A percentile compares a stretch with the other conserved stretches of the same genome.
These are phyloP conservation scores for Tribolium freemani DNA, from an alignment of 2,888 invertebrate species.

Conservation along the genomic window DNA sequence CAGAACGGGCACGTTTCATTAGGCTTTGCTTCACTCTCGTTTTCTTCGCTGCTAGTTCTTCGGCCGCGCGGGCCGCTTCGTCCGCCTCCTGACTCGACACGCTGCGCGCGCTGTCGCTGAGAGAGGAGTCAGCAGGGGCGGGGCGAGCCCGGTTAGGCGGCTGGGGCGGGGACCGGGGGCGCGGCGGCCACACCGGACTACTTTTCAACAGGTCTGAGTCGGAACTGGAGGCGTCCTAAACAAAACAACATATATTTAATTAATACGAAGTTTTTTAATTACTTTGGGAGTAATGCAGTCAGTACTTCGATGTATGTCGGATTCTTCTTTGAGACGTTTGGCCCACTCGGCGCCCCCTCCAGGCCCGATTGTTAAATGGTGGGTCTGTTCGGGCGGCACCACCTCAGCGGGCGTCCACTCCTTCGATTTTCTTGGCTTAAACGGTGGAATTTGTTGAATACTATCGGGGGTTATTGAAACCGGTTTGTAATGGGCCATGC, in stretches of 20 bases:
- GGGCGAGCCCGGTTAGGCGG: constrained; percentile 34
- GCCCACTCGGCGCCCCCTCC: constrained; percentile 79
- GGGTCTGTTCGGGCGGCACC: constrained; percentile 58
- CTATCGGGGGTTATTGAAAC: constrained; percentile 64
- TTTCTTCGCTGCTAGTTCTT: constrained; percentile 77
- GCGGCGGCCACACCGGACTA: constrained; percentile 66
- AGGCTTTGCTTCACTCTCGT: constrained; percentile 79
- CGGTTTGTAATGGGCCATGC: constrained; percentile 58
- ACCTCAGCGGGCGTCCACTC: constrained; percentile 68
- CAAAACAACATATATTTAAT: constrained; percentile 8
- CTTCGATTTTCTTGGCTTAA: constrained; percentile 72
- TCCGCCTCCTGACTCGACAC: constrained; percentile 71
- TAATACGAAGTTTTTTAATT: not conserved
- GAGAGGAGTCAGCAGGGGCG: constrained; percentile 68
- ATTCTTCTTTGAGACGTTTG: constrained; percentile 72
- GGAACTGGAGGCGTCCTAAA: constrained; percentile 71
- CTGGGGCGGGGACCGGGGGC: constrained; percentile 62
- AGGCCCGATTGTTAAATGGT: constrained; percentile 75
- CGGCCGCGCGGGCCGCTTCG: constrained; percentile 70
- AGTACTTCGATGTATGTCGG: constrained; percentile 73
- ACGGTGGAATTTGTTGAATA: constrained; percentile 72
- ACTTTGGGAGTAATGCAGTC: constrained; percentile 83
- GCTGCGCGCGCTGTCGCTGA: constrained; percentile 72
- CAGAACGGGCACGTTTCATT: constrained; percentile 87
- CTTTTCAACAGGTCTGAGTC: constrained; percentile 72